Percentiles rank a stretch among this genome's conserved stretches.
These are phyloP conservation scores for Callyntrura sp. DNA, from an alignment of 2,888 invertebrate species.

Conservation along the genomic window DNA sequence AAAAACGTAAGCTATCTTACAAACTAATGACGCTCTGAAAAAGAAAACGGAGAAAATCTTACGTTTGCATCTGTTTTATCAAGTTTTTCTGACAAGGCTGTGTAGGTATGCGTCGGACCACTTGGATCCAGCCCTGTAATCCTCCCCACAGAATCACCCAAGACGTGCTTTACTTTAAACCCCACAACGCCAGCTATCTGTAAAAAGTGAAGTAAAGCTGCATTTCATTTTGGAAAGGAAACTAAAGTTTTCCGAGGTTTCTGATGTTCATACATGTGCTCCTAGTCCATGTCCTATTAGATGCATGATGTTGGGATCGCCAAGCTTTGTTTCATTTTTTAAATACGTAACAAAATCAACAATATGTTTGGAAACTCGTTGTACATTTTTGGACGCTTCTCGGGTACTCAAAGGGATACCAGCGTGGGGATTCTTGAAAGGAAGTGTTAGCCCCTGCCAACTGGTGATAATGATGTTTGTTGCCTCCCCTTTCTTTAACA, in stretches of 20 bases:
- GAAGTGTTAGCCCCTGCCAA: slow-evolving; percentile 70
- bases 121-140: slow-evolving; percentile 78
- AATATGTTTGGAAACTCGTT: slow-evolving; percentile 69
- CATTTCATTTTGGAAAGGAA: background rate
- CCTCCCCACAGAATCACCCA: slow-evolving; percentile 70
- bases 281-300: slow-evolving; percentile 72
- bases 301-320: slow-evolving; percentile 44
- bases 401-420: slow-evolving; percentile 61
- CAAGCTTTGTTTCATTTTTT: slow-evolving; percentile 55
- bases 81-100: slow-evolving; percentile 75
- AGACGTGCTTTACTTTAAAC: slow-evolving; percentile 71
- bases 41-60: slow-evolving; percentile 5
- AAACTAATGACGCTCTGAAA: background rate
- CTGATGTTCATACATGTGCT: slow-evolving; percentile 71
- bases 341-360: slow-evolving; percentile 61
- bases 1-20: background rate
- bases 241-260: background rate
- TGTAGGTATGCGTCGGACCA: slow-evolving; percentile 78
- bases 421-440: slow-evolving; percentile 71
- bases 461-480: slow-evolving; percentile 69
- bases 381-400: slow-evolving; percentile 64
- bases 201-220: background rate
- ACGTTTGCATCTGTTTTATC: slow-evolving; percentile 78
- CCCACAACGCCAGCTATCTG: slow-evolving; percentile 79
- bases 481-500: slow-evolving; percentile 29